Base-by-base conservation (phyloP, 2,888 invertebrate genomes). In the Volucella inanis region DNA sequence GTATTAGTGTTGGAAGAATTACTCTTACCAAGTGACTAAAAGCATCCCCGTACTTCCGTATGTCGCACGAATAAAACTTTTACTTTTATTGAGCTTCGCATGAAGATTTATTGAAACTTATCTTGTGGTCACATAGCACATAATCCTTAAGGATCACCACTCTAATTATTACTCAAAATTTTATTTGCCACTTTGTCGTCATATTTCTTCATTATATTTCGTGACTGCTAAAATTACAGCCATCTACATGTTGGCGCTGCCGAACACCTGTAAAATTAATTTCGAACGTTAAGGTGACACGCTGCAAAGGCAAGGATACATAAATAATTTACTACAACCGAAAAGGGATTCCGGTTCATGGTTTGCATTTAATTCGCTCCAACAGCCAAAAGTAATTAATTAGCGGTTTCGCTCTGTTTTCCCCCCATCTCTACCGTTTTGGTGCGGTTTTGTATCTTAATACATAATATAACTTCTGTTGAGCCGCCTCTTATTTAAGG, bases 191-290 rank as follows among this genome's bases (percentile, higher is more conserved):
- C 54, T 74, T 74, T 55, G 55, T 74, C 18, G 39, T 64, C 74
- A 39, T 49, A 62, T 57, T 57, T 59, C 59, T 67, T 59, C 57
- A 67, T 67, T 59, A 75, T 11, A 10, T 15, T 11, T 9, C 14
- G 3, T 14, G 31, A 50, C 14, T 59, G 50, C 55, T 31, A 50
- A 65, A 59, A 8, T 12, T 22, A 57, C 15, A 15, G 14, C 15
- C 55, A 15, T 39, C 11, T 31, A 38, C 47, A 52, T 39, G 54
- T 39, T 14, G 10, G 11, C 10, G 65, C 31, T 31, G 31, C 31
- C 31, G 50, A 75, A 49, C 65, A 75, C 57, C 65, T 75, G 75
- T 49, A 67, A 75, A 50, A 67, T 65, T 45, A 59, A 59, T 75
- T 65, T 31, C 4, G 18, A 75, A 31, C 31, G 31, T 6, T 47